Evolutionary conservation across 2,113 vertebrate genomes (phyloP).

Genomic region (Bos javanicus): DNA sequence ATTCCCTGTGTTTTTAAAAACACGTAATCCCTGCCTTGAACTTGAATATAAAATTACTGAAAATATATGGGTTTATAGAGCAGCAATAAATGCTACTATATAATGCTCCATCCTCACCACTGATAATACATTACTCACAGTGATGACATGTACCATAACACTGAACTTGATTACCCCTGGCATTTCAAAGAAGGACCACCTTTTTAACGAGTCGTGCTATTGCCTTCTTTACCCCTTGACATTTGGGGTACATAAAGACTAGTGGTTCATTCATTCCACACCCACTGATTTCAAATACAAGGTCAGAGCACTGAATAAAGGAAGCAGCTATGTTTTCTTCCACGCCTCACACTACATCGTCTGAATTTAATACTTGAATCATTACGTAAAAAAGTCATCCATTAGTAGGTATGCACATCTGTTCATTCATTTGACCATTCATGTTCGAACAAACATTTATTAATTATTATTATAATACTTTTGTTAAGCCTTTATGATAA

Average conservation of each 20-base stretch:
- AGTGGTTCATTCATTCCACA: slow-evolving; percentile 67
- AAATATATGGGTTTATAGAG: slow-evolving; percentile 39
- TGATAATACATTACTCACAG: slow-evolving; percentile 69
- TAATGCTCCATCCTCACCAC: slow-evolving; percentile 61
- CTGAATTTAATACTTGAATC: background rate
- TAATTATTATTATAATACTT: background rate
- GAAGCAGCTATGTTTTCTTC: background rate
- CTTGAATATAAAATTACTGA: slow-evolving; percentile 49
- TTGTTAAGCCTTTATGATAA: background rate
- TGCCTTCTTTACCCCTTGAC: slow-evolving; percentile 74
- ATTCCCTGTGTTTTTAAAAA: background rate
- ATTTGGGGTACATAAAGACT: slow-evolving; percentile 55
- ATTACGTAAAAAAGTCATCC: background rate
- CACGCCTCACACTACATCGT: background rate
- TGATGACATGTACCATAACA: slow-evolving; percentile 53
- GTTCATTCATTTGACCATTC: background rate
- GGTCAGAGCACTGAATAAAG: background rate
- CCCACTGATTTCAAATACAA: slow-evolving; percentile 57
- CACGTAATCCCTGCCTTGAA: background rate
- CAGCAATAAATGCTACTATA: slow-evolving; percentile 28
- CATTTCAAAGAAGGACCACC: slow-evolving; percentile 69
- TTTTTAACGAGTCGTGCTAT: background rate
- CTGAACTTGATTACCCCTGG: slow-evolving; percentile 72
- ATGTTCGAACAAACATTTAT: background rate
- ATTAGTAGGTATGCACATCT: background rate